phyloP scores from a whole-genome alignment of 2,888 invertebrate genomes.

The Lasius fuliginosus region DNA sequence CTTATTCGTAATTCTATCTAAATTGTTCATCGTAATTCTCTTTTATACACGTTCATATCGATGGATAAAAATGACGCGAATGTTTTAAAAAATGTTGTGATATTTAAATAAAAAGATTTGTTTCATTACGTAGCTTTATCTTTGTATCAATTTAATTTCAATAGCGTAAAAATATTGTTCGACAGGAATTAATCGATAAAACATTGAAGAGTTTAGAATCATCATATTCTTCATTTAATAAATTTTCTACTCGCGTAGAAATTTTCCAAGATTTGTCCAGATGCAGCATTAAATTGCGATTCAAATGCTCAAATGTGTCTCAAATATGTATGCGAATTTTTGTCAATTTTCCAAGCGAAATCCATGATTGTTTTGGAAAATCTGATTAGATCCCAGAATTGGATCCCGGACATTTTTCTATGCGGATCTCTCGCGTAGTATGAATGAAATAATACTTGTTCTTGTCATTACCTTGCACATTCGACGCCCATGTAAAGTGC shows the following conservation, averaged over 20 bases:
- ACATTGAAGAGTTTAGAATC: not conserved
- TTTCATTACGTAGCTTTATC: not conserved
- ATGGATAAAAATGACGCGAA: not conserved
- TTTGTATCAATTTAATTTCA: conserved; percentile 3
- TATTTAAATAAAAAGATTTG: not conserved
- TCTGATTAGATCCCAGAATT: not conserved
- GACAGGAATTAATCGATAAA: not conserved
- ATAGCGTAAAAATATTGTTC: not conserved
- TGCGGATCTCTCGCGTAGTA: not conserved
- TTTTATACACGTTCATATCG: not conserved
- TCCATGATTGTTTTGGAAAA: not conserved
- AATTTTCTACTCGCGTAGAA: not conserved
- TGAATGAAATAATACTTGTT: not conserved
- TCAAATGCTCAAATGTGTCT: not conserved
- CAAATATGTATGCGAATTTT: not conserved
- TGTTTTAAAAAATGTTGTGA: not conserved
- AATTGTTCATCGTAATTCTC: not conserved
- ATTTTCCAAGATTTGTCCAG: not conserved
- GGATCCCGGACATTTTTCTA: not conserved
- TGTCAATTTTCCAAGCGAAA: not conserved
- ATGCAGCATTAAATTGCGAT: not conserved
- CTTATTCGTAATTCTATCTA: not conserved
- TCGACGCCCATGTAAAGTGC: conserved; percentile 28
- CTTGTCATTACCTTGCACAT: not conserved
- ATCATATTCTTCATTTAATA: not conserved